Evolutionary conservation across 2,797 vertebrate species (phyloP), one percentile per base, ranked within the genome.

Genomic region (Hypotaenidia okinawae): DNA sequence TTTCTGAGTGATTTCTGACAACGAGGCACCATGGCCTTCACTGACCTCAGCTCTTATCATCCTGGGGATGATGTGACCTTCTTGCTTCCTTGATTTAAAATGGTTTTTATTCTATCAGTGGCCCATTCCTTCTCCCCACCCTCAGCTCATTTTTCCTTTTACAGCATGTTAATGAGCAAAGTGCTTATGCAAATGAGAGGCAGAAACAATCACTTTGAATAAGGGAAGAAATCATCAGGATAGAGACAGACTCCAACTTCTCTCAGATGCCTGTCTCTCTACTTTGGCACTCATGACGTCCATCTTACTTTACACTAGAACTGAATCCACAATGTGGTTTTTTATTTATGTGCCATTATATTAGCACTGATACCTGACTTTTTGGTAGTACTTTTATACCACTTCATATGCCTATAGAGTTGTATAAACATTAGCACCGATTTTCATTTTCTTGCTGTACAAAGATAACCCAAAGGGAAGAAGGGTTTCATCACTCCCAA

Each of bases 151-250:
- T 94, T 96, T 92, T 84, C 47, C 58, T 93, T 97, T 96, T 96
- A 89, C 91, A 95, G 95, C 89, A 94, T 94, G 95, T 93, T 97
- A 97, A 97, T 94, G 88, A 95, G 80, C 62, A 87, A 89, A 96
- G 66, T 76, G 91, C 94, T 97, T 96, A 97, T 97, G 97, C 93
- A 97, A 97, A 97, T 97, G 77, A 89, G 68, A 96, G 66, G 74
- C 89, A 88, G 87, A 96, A 96, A 91, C 87, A 95, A 94, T 79
- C 2, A 0, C 57, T 93, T 89, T 90, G 90, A 95, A 79, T 93
- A 84, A 93, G 72, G 89, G 95, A 94, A 63, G 73, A 90, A 96
- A 96, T 94, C 81, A 62, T 72, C 82, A 77, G 80, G 58, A 66
- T 89, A 94, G 74, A 95, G 68, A 39, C 51, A 89, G 75, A 85